Evolutionary conservation across 2,113 vertebrate species (phyloP).

Genomic region (Meleagris gallopavo): DNA sequence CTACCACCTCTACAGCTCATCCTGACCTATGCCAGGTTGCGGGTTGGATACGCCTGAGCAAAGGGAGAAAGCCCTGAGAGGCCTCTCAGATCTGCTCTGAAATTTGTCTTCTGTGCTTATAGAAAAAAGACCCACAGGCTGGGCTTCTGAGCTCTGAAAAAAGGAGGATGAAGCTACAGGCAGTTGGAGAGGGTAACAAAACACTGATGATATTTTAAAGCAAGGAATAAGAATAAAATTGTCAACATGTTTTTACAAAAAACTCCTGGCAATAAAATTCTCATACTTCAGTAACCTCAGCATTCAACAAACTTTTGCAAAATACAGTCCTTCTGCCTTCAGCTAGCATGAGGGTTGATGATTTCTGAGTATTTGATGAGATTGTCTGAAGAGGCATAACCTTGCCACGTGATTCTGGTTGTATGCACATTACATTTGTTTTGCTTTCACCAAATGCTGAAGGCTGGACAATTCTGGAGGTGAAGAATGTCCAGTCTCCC

Average conservation of each 20-base stretch:
- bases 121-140: neutral
- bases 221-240: neutral
- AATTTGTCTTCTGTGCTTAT: neutral
- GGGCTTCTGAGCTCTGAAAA: neutral
- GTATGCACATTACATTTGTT: constrained; percentile 18
- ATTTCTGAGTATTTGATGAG: neutral
- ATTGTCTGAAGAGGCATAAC: neutral
- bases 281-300: neutral
- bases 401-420: neutral
- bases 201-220: neutral
- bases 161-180: neutral
- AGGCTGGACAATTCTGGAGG: constrained; percentile 9
- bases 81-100: neutral
- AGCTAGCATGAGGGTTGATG: neutral
- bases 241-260: neutral
- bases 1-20: too few relatives aligned
- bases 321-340: neutral
- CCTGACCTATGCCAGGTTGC: too few relatives aligned
- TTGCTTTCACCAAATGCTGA: constrained; percentile 14
- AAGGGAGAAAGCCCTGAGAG: neutral
- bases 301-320: constrained; percentile 11
- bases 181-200: neutral
- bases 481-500: neutral
- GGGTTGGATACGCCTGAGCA: neutral
- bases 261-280: neutral